These are phyloP conservation scores for Zoanthus solanderi DNA, from an alignment of 92 coral and sea anemone genomes.

Conservation along the genomic window DNA sequence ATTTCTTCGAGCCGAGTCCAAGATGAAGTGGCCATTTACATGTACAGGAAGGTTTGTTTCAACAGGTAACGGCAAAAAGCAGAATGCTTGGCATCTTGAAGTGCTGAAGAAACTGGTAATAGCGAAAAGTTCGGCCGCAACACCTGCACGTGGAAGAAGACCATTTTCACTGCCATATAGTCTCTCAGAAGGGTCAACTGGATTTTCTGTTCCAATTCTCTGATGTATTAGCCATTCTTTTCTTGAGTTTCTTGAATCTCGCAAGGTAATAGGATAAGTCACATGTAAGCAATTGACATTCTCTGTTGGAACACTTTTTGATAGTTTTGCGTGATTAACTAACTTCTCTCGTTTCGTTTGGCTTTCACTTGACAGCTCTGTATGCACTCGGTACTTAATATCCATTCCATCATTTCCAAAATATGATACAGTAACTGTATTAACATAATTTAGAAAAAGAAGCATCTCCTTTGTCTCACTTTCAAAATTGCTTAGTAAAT, in stretches of 20 bases:
- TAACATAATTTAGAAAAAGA: constrained; percentile 78
- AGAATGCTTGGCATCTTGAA: constrained; percentile 63
- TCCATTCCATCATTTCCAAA: constrained; percentile 56
- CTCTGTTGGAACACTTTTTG: constrained; percentile 52
- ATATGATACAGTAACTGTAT: constrained; percentile 73
- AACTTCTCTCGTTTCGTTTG: constrained; percentile 56
- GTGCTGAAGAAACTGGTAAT: not conserved
- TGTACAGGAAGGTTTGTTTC: constrained; percentile 85
- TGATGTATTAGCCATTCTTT: constrained; percentile 86
- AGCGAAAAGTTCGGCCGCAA: constrained; percentile 73
- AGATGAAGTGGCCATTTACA: constrained; percentile 89
- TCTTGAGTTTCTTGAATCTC: constrained; percentile 42
- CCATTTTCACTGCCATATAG: constrained; percentile 77
- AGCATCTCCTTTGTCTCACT: constrained; percentile 77
- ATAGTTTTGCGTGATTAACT: constrained; percentile 47
- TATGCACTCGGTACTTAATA: constrained; percentile 60
- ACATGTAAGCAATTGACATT: constrained; percentile 66
- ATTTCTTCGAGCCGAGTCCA: constrained; percentile 90
- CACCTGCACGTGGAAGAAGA: constrained; percentile 92
- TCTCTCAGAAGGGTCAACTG: constrained; percentile 18
- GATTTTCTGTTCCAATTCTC: constrained; percentile 55
- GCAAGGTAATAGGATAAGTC: constrained; percentile 67
- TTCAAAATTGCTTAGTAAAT: constrained; percentile 57
- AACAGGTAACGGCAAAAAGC: constrained; percentile 85
- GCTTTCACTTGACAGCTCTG: constrained; percentile 53